A percentile compares a stretch with the other conserved stretches of the same genome.
Conservation (phyloP, 2,797 vertebrate genomes). For the Nannoperca obscura region DNA sequence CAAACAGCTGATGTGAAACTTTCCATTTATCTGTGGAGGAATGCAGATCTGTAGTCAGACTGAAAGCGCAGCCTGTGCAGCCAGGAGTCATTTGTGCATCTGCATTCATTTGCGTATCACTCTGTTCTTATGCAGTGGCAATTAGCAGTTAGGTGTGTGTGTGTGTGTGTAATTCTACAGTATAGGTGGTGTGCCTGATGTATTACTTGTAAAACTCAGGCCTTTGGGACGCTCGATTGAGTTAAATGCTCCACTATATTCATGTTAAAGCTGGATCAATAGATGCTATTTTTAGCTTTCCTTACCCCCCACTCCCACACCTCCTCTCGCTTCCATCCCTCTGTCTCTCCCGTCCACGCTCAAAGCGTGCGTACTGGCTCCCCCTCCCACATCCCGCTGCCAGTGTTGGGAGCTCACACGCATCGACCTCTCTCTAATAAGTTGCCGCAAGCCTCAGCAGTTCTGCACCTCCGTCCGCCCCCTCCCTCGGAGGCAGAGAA, state of each 20-base stretch:
- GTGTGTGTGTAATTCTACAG: neutral
- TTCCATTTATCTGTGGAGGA: constrained; percentile 7
- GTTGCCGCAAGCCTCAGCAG: constrained; percentile 41
- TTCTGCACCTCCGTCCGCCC: constrained; percentile 2
- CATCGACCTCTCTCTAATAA: constrained; percentile 59
- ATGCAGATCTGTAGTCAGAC: neutral
- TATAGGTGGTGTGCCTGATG: neutral
- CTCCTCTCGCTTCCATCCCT: neutral
- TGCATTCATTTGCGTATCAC: neutral
- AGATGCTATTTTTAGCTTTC: constrained; percentile 50
- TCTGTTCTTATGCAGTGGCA: constrained; percentile 19
- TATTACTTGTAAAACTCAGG: constrained; percentile 25
- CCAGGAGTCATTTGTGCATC: constrained; percentile 2
- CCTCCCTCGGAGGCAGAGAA: neutral
- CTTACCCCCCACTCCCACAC: neutral
- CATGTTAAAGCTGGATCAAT: constrained; percentile 55
- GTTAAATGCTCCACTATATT: constrained; percentile 32
- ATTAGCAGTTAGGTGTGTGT: constrained; percentile 12
- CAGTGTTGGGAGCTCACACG: constrained; percentile 30
- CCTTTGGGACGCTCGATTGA: constrained; percentile 19
- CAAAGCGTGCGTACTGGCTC: constrained; percentile 12
- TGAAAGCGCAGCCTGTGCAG: neutral
- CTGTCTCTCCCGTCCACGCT: neutral
- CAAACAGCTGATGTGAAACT: constrained; percentile 10
- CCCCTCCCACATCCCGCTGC: constrained; percentile 38